These are phyloP conservation scores for Mastigias papua DNA, from an alignment of 30 jellyfish, hydroid and myxozoan genomes.

Conservation along the genomic window DNA sequence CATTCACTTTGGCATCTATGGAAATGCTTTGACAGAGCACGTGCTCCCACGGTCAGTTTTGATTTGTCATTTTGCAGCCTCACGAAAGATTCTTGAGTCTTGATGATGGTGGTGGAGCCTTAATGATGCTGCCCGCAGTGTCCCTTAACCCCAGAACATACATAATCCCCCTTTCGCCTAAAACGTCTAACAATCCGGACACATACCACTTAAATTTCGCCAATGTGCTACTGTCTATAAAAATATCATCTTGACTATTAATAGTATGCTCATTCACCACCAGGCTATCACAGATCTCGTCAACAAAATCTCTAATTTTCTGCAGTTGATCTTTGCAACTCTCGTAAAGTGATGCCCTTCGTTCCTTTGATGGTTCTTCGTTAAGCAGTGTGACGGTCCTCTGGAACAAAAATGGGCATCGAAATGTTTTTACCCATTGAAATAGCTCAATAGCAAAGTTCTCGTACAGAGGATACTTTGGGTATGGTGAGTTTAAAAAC, in stretches of 20 bases:
- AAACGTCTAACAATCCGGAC: conserved; percentile 19
- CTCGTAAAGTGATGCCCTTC: conserved; percentile 2
- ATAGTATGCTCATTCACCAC: background rate
- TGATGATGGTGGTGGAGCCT: conserved; percentile 68
- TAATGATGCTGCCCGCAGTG: conserved; percentile 76
- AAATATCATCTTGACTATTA: background rate
- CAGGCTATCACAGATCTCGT: too few relatives aligned
- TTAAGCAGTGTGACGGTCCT: conserved; percentile 14
- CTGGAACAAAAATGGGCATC: conserved; percentile 25
- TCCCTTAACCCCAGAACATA: conserved; percentile 75
- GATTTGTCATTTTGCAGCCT: conserved; percentile 52
- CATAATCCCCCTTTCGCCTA: conserved; percentile 64
- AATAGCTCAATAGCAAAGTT: background rate
- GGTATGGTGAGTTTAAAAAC: conserved; percentile 9
- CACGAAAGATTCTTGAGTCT: conserved; percentile 58
- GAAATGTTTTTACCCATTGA: conserved; percentile 14
- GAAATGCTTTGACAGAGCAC: conserved; percentile 88
- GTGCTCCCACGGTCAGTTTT: conserved; percentile 86
- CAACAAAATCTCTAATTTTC: background rate
- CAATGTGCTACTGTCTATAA: background rate
- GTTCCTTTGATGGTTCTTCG: conserved; percentile 51
- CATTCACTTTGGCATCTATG: conserved; percentile 76
- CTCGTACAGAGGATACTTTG: conserved; percentile 22
- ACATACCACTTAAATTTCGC: background rate
- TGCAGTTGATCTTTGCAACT: conserved; percentile 26